phyloP scores from a whole-genome alignment of 2,113 vertebrate genomes.

The Capricornis sumatraensis region DNA sequence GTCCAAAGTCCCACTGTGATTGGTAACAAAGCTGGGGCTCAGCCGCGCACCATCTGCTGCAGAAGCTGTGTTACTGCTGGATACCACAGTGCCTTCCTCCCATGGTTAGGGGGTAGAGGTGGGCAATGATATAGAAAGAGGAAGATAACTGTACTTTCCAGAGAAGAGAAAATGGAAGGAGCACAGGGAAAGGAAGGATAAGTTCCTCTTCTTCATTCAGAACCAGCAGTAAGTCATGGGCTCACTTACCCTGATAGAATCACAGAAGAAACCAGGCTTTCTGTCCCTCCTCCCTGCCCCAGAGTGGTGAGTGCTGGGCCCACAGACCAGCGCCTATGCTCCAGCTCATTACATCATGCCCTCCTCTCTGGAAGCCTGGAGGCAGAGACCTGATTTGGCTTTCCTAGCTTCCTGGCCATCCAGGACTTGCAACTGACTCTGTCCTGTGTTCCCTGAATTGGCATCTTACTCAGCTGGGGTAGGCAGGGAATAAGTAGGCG shows the following conservation, averaged over 20 bases:
- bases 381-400: background rate
- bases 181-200: background rate
- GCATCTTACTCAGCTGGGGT: background rate
- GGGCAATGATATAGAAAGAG: background rate
- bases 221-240: background rate
- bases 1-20: background rate
- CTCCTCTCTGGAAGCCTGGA: background rate
- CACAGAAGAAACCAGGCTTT: background rate
- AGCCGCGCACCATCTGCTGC: rapidly evolving
- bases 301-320: background rate
- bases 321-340: background rate
- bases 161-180: constrained; percentile 45
- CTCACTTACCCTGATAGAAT: background rate
- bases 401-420: background rate
- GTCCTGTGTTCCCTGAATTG: background rate
- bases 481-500: background rate
- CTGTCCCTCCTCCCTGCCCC: background rate
- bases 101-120: background rate
- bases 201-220: background rate
- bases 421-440: background rate
- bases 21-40: background rate
- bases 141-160: constrained; percentile 4
- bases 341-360: background rate
- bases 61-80: background rate
- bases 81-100: background rate